A percentile compares a stretch with the other conserved stretches of the same genome.
These are phyloP conservation scores for Discoglossus pictus DNA, from an alignment of 2,797 vertebrate genomes.

Conservation along the genomic window DNA sequence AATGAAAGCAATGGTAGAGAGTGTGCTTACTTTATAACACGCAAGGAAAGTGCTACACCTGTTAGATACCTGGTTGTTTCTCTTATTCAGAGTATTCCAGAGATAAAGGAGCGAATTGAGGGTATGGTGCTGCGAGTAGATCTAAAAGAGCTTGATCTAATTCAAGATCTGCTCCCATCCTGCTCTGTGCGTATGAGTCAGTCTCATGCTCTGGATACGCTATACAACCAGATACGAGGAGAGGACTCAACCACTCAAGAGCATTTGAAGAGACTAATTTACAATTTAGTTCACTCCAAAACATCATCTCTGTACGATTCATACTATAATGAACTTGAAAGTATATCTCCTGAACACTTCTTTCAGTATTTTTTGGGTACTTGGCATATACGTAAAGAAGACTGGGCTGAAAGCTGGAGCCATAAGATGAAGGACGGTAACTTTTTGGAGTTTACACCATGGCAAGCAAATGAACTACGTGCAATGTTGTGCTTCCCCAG, in stretches of 20 bases:
- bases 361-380: neutral
- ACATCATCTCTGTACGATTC: neutral
- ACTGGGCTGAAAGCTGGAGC: constrained; percentile 11
- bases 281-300: constrained; percentile 11
- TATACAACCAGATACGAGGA: neutral
- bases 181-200: constrained; percentile 10
- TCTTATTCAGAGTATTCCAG: neutral
- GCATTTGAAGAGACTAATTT: neutral
- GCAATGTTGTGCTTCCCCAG: constrained; percentile 1
- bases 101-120: constrained; percentile 3
- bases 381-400: constrained; percentile 9
- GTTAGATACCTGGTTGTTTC: neutral
- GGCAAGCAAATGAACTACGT: constrained; percentile 1
- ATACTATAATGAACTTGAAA: neutral
- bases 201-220: neutral
- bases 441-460: constrained; percentile 8
- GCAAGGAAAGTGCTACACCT: neutral
- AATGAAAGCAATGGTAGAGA: constrained; percentile 5
- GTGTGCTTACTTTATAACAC: constrained; percentile 4
- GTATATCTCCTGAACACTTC: neutral
- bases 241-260: neutral
- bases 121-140: constrained; percentile 3
- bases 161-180: constrained; percentile 5
- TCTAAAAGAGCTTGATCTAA: constrained; percentile 8
- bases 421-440: constrained; percentile 13